Conservation (phyloP, 1,140 invertebrate species). For the Drosophila pachea region DNA sequence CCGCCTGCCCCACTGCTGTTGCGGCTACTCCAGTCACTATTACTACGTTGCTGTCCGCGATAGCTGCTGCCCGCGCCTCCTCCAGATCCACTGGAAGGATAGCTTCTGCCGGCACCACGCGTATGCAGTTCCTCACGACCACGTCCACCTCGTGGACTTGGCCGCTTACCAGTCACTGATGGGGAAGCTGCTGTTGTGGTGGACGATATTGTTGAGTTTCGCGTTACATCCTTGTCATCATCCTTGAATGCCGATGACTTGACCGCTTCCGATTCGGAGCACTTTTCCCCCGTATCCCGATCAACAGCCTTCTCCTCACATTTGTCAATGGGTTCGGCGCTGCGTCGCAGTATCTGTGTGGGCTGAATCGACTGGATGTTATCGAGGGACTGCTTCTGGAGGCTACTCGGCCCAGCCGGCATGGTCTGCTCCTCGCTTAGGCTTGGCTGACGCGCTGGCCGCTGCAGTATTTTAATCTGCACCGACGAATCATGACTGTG, state of each 20-base stretch:
- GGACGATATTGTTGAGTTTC: constrained; percentile 5
- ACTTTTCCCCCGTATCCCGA: constrained; percentile 50
- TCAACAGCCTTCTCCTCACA: constrained; percentile 19
- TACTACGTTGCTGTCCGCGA: constrained; percentile 54
- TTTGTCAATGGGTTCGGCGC: constrained; percentile 49
- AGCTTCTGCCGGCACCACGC: constrained; percentile 31
- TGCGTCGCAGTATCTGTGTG: constrained; percentile 69
- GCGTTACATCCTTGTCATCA: constrained; percentile 34
- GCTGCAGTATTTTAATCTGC: constrained; percentile 76
- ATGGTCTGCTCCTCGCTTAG: constrained; percentile 62
- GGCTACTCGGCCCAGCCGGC: not conserved
- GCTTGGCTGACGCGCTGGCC: constrained; percentile 69
- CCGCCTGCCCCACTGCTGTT: constrained; percentile 24
- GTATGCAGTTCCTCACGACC: constrained; percentile 28
- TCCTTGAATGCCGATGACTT: constrained; percentile 32
- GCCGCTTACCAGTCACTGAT: constrained; percentile 51
- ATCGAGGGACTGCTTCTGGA: constrained; percentile 38
- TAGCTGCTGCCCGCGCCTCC: constrained; percentile 72
- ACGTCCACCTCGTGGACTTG: constrained; percentile 78
- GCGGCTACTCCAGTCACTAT: constrained; percentile 62
- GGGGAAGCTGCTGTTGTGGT: not conserved
- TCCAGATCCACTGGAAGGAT: constrained; percentile 42
- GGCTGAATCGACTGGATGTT: constrained; percentile 42
- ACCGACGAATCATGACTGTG: constrained; percentile 75
- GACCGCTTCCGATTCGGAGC: constrained; percentile 3